These are phyloP conservation scores for Leucosticte australis DNA, from an alignment of 2,113 vertebrate species.

Conservation along the genomic window DNA sequence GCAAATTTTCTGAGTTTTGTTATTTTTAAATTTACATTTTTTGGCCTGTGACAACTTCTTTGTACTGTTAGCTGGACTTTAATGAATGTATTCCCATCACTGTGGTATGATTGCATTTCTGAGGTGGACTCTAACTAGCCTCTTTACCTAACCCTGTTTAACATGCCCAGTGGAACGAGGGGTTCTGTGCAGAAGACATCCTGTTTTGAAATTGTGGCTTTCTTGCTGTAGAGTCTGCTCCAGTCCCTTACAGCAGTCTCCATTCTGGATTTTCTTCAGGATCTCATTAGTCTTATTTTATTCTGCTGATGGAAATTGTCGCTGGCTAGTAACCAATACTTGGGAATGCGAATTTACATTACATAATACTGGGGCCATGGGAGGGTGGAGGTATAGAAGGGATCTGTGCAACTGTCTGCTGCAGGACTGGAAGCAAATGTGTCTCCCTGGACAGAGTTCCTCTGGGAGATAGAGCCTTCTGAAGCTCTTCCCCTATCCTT, in stretches of 20 bases:
- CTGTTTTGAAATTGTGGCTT: neutral
- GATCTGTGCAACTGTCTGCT: neutral
- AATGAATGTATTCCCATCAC: neutral
- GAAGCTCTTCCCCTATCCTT: neutral
- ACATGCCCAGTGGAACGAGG: neutral
- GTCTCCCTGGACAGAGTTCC: neutral
- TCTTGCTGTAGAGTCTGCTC: neutral
- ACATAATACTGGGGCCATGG: neutral
- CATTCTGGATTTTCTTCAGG: neutral
- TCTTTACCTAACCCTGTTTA: neutral
- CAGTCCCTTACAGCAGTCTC: neutral
- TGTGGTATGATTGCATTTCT: neutral
- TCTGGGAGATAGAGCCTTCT: neutral
- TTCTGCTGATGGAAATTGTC: neutral
- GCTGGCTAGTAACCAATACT: neutral
- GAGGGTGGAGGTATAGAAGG: neutral
- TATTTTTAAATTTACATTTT: slow-evolving; percentile 29
- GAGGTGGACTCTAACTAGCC: neutral
- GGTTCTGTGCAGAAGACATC: neutral
- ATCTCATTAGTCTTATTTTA: neutral
- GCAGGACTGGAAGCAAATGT: neutral
- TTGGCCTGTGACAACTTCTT: neutral
- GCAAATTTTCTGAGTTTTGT: neutral
- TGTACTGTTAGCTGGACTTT: neutral
- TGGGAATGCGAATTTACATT: neutral